Conservation (phyloP, 2,113 vertebrate species). For the Periophthalmus modestus region DNA sequence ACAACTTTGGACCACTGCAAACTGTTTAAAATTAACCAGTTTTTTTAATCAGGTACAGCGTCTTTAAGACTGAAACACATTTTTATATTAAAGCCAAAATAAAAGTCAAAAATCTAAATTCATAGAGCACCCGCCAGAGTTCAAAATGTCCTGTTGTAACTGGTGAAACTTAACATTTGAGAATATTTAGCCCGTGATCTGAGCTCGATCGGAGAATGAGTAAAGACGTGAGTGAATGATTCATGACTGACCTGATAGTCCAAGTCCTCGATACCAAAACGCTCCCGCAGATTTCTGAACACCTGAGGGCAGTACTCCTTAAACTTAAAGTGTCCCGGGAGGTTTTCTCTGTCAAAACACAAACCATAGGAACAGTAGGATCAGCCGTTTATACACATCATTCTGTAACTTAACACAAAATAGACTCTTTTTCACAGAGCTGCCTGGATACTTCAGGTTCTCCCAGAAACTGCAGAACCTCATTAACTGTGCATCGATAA, state of each 20-base stretch:
- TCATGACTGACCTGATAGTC: conserved; percentile 85
- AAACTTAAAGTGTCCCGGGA: conserved; percentile 95
- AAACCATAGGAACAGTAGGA: neutral
- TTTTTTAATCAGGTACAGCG: no score
- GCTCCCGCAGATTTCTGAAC: conserved; percentile 90
- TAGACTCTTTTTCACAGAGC: no score
- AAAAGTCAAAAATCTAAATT: no score
- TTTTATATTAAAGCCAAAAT: no score
- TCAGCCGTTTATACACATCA: neutral
- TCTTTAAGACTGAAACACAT: no score
- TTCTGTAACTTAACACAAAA: no score
- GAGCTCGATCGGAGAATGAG: neutral
- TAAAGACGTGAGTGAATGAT: neutral
- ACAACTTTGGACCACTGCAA: no score
- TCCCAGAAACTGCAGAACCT: no score
- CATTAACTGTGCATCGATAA: no score
- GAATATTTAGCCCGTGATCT: neutral
- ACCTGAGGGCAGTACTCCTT: conserved; percentile 97
- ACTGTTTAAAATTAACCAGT: no score
- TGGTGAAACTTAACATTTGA: neutral
- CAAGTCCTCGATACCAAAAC: conserved; percentile 90
- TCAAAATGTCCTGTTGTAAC: neutral
- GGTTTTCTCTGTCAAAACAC: conserved; percentile 83
- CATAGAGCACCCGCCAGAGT: no score
- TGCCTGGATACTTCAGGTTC: no score